Base-by-base conservation (phyloP, 2,888 invertebrate genomes). In the Epistrophella euchroma region DNA sequence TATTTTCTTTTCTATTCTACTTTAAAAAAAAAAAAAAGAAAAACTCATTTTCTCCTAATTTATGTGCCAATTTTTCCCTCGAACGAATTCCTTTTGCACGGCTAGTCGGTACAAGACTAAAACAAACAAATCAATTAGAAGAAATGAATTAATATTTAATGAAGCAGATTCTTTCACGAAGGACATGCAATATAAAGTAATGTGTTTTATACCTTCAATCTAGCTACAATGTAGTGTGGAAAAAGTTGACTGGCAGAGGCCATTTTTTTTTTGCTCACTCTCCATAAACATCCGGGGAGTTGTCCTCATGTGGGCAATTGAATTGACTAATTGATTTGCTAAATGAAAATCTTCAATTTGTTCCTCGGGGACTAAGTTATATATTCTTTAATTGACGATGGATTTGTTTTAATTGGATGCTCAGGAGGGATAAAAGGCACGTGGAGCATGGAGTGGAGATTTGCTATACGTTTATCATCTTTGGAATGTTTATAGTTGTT, bases 101-200 rank as follows among this genome's bases (percentile, higher is more conserved):
- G n/a, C 62, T 32, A 40, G 40, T n/a, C n/a, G 40, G 17, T 28
- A 45, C 37, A 64, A 62, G 43, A 40, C 55, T 6, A 56, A 64
- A 73, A 70, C 77, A 74, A 77, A 78, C 74, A 78, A 68, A 70
- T 84, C 78, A 84, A 78, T 84, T 84, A 78, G 83, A 64, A 56
- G 78, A 83, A 83, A 84, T 74, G 74, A 84, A 78, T 84, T 84
- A 78, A 74, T 84, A 84, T 84, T 78, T 84, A 84, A 78, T 78
- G 83, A 83, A 84, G 78, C 70, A 47, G 43, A 47, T 64, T 58
- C 83, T 43, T 47, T 35, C 25, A 45, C 45, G 64, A 66, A 64
- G 64, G 74, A 70, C 72, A 68, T 64, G 37, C 68, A 68, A 68
- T 37, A 68, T n/a, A 25, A n/a, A 52, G 40, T 25, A 47, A 32